Percentiles rank a stretch among this genome's conserved stretches.
Evolutionary conservation across 2,797 vertebrate species (phyloP).

Genomic region (Scomberomorus guttatus): DNA sequence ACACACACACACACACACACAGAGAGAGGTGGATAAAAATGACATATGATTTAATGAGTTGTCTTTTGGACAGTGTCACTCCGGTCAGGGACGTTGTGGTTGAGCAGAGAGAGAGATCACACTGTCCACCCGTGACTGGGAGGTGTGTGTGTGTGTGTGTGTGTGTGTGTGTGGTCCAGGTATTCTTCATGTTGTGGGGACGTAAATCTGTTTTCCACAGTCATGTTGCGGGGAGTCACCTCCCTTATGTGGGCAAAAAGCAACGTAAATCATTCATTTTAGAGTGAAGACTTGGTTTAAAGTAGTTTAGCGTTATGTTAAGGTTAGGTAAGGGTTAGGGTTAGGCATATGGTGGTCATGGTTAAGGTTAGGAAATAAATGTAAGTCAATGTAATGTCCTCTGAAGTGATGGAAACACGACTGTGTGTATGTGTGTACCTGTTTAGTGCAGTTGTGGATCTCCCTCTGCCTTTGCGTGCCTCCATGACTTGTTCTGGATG

Average conservation of each 20-base stretch:
- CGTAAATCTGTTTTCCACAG: too few relatives aligned
- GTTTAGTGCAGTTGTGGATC: neutral
- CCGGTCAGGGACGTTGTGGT: conserved; percentile 54
- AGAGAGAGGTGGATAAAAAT: neutral
- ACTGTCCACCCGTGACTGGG: conserved; percentile 7
- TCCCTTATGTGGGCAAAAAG: too few relatives aligned
- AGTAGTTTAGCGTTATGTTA: too few relatives aligned
- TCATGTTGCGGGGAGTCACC: too few relatives aligned
- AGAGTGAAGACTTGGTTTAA: too few relatives aligned
- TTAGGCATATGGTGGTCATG: too few relatives aligned
- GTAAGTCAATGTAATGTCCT: too few relatives aligned
- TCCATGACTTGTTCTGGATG: conserved; percentile 28
- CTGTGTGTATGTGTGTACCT: conserved; percentile 13
- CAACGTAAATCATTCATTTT: too few relatives aligned
- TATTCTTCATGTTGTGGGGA: too few relatives aligned
- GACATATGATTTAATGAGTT: conserved; percentile 60
- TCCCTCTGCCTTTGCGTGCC: conserved; percentile 1
- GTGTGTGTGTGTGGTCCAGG: conserved; percentile 9
- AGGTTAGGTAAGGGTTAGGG: too few relatives aligned
- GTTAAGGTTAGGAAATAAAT: too few relatives aligned
- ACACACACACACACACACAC: neutral
- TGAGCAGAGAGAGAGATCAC: conserved; percentile 46
- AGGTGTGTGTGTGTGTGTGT: conserved; percentile 10
- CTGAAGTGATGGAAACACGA: too few relatives aligned
- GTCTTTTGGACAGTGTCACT: conserved; percentile 50